Conservation (phyloP, 2,888 invertebrate species). For the Gandaritis pyraliata region DNA sequence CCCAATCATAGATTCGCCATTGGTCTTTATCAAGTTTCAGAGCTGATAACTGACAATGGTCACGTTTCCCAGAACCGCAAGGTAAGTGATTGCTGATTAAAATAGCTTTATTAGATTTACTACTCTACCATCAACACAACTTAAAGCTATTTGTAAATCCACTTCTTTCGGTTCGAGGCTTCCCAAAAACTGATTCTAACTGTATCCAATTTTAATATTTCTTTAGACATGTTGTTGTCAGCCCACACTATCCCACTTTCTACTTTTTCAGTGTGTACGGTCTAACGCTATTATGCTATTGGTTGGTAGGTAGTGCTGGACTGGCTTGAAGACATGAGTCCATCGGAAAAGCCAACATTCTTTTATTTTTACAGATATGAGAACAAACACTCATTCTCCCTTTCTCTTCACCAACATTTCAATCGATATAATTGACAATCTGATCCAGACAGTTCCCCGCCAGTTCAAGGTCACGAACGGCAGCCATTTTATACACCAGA, state of each 20-base stretch:
- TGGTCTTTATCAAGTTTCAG: conserved; percentile 3
- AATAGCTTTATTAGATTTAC: background rate
- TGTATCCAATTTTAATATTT: too few species aligned
- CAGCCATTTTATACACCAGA: conserved; percentile 56
- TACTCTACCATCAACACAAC: background rate
- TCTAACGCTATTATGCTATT: too few species aligned
- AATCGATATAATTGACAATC: conserved; percentile 45
- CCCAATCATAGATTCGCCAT: conserved; percentile 4
- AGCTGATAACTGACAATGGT: conserved; percentile 1
- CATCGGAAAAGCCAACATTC: too few species aligned
- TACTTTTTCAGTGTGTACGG: too few species aligned
- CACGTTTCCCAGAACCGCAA: conserved; percentile 10
- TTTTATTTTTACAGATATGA: too few species aligned
- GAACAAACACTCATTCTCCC: background rate
- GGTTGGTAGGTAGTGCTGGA: too few species aligned
- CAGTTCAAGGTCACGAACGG: conserved; percentile 60
- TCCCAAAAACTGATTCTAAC: too few species aligned
- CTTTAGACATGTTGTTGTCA: too few species aligned
- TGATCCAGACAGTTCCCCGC: conserved; percentile 57
- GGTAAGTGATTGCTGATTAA: background rate
- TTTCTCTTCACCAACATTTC: conserved; percentile 19
- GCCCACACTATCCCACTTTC: too few species aligned
- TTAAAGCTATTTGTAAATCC: too few species aligned
- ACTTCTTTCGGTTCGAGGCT: background rate
- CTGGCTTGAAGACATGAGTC: too few species aligned